These are phyloP conservation scores for Megaceryle alcyon DNA, from an alignment of 2,797 vertebrate genomes.

Conservation along the genomic window DNA sequence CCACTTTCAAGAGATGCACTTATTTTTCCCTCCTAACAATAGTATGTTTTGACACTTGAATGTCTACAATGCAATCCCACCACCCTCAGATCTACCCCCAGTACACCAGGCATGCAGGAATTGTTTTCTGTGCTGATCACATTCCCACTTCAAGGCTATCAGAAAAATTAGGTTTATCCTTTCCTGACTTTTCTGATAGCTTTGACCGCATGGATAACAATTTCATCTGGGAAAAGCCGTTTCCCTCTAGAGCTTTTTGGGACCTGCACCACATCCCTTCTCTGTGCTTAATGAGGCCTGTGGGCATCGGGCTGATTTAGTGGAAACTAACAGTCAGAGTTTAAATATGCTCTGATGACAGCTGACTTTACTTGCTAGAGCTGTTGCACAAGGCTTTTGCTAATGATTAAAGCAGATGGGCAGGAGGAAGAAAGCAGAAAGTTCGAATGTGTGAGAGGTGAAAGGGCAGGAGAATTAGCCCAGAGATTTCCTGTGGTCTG, in stretches of 20 bases:
- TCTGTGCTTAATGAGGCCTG: slow-evolving; percentile 74
- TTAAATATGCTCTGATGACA: slow-evolving; percentile 83
- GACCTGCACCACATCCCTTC: slow-evolving; percentile 67
- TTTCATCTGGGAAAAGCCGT: slow-evolving; percentile 34
- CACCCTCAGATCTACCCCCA: not conserved
- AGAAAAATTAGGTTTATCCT: not conserved
- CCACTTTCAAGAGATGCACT: not conserved
- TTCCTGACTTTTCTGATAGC: not conserved
- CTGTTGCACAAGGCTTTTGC: slow-evolving; percentile 78
- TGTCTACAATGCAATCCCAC: not conserved
- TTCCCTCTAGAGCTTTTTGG: slow-evolving; percentile 32
- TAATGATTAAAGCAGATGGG: slow-evolving; percentile 86
- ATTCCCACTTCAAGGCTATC: not conserved
- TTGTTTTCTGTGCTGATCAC: not conserved
- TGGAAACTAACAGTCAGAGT: slow-evolving; percentile 81
- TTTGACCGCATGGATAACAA: not conserved
- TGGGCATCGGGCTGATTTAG: slow-evolving; percentile 78
- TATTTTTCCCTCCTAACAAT: not conserved
- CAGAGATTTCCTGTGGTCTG: slow-evolving; percentile 84
- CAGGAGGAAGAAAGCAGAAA: slow-evolving; percentile 81
- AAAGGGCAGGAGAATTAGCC: slow-evolving; percentile 82
- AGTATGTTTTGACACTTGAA: not conserved
- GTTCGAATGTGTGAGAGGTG: slow-evolving; percentile 83
- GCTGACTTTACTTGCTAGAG: slow-evolving; percentile 79
- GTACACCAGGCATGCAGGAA: fast-evolving